A percentile compares a stretch with the other conserved stretches of the same genome.
phyloP scores from a whole-genome alignment of 2,113 vertebrate species.

The Thinocorus orbignyianus region DNA sequence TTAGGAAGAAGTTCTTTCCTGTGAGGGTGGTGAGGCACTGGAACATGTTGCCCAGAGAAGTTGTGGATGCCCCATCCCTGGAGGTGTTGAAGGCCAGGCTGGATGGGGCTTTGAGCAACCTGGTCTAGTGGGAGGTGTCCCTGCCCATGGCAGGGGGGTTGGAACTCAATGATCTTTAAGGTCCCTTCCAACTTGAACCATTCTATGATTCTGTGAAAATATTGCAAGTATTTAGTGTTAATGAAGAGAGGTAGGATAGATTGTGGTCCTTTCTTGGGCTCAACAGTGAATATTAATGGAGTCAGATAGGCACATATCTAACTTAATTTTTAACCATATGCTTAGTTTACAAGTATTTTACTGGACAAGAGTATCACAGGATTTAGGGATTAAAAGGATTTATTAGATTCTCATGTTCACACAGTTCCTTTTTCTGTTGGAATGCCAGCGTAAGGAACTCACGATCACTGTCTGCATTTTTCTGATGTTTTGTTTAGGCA shows the following conservation, averaged over 20 bases:
- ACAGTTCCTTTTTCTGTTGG: neutral
- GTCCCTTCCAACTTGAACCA: no score
- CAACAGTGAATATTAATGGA: neutral
- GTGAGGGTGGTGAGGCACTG: no score
- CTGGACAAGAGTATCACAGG: neutral
- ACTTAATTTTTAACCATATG: neutral
- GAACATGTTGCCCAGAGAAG: no score
- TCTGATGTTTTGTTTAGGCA: rapidly evolving
- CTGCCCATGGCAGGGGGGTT: no score
- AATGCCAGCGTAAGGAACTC: neutral
- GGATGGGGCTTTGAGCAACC: no score
- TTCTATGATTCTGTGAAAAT: no score
- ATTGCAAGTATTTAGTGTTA: neutral
- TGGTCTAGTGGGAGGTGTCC: no score
- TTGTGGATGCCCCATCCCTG: no score
- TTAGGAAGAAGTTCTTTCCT: no score
- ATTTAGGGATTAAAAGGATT: neutral
- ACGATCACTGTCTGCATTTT: neutral
- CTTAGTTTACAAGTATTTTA: neutral
- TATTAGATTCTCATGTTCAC: neutral
- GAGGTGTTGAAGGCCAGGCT: no score
- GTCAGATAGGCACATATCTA: neutral
- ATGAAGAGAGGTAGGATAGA: neutral
- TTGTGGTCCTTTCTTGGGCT: neutral
- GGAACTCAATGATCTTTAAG: no score